Percentiles rank a stretch among this genome's conserved stretches.
Conservation (phyloP, 2,888 invertebrate genomes). For the Anorthoa munda region DNA sequence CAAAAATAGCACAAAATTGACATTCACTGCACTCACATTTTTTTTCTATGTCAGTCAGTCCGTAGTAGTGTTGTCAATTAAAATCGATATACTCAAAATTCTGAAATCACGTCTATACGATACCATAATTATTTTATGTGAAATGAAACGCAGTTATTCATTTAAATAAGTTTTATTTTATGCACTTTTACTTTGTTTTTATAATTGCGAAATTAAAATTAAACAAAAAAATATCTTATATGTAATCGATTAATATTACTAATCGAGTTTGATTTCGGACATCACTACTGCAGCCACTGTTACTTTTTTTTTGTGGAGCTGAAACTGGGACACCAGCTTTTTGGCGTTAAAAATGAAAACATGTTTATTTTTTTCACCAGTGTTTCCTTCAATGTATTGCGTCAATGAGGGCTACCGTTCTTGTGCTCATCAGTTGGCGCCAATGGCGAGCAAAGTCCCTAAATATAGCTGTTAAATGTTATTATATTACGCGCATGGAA, state of each 20-base stretch:
- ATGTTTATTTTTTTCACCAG: neutral
- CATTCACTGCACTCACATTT: constrained; percentile 78
- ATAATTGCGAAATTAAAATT: neutral
- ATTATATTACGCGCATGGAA: no score
- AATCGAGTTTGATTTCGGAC: neutral
- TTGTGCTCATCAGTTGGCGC: no score
- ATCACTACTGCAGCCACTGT: constrained; percentile 4
- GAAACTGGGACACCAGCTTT: neutral
- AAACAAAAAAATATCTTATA: neutral
- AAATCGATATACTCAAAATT: constrained; percentile 16
- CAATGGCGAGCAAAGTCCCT: no score
- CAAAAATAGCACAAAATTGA: constrained; percentile 90
- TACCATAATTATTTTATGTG: no score
- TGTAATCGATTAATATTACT: no score
- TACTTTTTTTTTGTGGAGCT: neutral
- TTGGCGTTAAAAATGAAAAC: neutral
- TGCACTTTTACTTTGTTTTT: neutral
- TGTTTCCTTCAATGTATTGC: neutral
- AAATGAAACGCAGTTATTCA: neutral
- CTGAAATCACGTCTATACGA: neutral
- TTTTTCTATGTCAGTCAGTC: constrained; percentile 70
- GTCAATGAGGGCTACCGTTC: no score
- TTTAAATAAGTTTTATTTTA: neutral
- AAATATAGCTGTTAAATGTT: no score
- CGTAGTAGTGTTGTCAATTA: constrained; percentile 41